phyloP scores from a whole-genome alignment of 1,140 invertebrate genomes.

The Plodia interpunctella region DNA sequence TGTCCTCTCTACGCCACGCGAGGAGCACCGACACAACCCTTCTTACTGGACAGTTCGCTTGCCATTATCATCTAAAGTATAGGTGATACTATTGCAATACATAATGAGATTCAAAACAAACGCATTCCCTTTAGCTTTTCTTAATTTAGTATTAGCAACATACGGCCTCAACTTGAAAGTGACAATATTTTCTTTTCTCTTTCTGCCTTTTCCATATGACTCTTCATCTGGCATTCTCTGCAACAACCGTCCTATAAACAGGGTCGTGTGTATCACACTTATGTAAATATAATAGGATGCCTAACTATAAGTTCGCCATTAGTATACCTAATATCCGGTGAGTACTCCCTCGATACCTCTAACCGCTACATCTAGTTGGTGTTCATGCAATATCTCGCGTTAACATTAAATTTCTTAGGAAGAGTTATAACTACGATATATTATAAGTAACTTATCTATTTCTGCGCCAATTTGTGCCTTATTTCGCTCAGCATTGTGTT shows the following conservation, averaged over 20 bases:
- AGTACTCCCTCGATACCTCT: not conserved
- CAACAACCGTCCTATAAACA: not conserved
- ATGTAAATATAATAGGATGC: slow-evolving; percentile 1
- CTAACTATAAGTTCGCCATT: slow-evolving; percentile 2
- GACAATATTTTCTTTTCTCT: no score
- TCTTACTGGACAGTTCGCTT: no score
- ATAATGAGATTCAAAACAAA: no score
- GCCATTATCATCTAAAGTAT: no score
- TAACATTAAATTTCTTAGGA: not conserved
- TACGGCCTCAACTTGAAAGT: no score
- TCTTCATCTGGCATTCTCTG: no score
- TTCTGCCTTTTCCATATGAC: no score
- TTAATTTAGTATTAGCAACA: no score
- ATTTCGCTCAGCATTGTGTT: not conserved
- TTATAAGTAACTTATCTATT: not conserved
- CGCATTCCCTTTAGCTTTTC: no score
- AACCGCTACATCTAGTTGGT: slow-evolving; percentile 2
- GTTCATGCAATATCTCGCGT: not conserved
- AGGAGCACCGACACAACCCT: not conserved
- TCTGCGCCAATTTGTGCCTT: slow-evolving; percentile 5
- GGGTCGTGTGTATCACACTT: not conserved
- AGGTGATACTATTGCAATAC: no score
- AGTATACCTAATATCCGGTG: slow-evolving; percentile 3
- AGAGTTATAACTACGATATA: not conserved
- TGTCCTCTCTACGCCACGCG: not conserved